Percentiles rank a stretch among this genome's conserved stretches.
Conservation (phyloP, 2,797 vertebrate genomes). For the Selene dorsalis region DNA sequence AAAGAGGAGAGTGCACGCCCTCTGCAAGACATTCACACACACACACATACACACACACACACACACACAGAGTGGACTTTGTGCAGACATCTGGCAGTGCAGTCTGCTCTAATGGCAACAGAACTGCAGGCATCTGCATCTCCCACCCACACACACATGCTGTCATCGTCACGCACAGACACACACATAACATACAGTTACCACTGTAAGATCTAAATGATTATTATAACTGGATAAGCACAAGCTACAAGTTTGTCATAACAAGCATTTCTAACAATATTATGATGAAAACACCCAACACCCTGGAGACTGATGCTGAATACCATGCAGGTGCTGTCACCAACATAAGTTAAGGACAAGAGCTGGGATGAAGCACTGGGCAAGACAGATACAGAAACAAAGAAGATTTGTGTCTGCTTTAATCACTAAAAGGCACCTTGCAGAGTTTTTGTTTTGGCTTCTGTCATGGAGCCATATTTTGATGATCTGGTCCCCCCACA, state of each 20-base stretch:
- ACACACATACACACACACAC: slow-evolving; percentile 20
- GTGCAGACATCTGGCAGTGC: slow-evolving; percentile 63
- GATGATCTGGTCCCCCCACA: background rate
- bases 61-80: slow-evolving; percentile 47
- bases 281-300: background rate
- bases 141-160: slow-evolving; percentile 44
- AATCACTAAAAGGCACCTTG: background rate
- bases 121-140: slow-evolving; percentile 67
- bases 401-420: background rate
- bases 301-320: background rate
- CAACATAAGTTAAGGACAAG: background rate
- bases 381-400: background rate
- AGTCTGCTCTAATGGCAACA: slow-evolving; percentile 67
- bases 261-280: slow-evolving; percentile 1
- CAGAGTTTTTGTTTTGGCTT: background rate
- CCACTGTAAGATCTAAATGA: too few relatives aligned
- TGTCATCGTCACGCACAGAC: slow-evolving; percentile 19
- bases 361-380: background rate
- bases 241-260: slow-evolving; percentile 29
- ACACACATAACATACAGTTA: slow-evolving; percentile 23
- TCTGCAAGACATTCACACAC: slow-evolving; percentile 19
- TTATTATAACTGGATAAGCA: slow-evolving; percentile 25
- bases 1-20: slow-evolving; percentile 10
- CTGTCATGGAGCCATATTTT: background rate
- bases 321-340: background rate